Percentiles rank a stretch among this genome's conserved stretches.
Conservation (phyloP, 2,113 vertebrate genomes). For the Mastomys natalensis region DNA sequence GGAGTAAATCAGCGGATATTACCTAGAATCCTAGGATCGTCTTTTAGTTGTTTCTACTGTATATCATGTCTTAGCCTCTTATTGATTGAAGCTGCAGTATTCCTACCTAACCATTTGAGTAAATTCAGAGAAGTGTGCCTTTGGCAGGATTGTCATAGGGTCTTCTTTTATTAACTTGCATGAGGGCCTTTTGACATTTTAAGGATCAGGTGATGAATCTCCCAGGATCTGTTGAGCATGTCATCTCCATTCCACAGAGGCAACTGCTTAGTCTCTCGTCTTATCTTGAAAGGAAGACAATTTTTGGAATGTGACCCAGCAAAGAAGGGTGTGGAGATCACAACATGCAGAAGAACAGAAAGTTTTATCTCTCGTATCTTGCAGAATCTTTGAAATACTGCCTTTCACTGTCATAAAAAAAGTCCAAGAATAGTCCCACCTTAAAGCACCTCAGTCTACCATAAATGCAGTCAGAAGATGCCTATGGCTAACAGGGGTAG, state of each 20-base stretch:
- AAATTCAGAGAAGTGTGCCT: constrained; percentile 19
- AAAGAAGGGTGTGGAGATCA: not conserved
- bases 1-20: constrained; percentile 23
- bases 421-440: not conserved
- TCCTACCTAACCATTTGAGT: constrained; percentile 41
- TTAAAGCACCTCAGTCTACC: not conserved
- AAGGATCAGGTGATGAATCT: not conserved
- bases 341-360: not conserved
- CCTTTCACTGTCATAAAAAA: not conserved
- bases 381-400: constrained; percentile 11
- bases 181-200: constrained; percentile 3
- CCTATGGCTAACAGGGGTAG: not conserved
- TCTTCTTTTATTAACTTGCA: constrained; percentile 34
- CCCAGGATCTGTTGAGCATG: not conserved
- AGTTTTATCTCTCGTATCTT: not conserved
- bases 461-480: not conserved
- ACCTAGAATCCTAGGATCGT: not conserved
- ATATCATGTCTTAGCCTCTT: constrained; percentile 13
- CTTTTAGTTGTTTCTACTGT: constrained; percentile 42
- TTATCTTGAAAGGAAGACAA: not conserved
- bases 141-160: not conserved
- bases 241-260: not conserved
- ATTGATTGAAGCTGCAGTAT: not conserved
- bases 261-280: not conserved
- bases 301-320: not conserved